Conservation (phyloP, 2,797 vertebrate species). For the Podargus strigoides region DNA sequence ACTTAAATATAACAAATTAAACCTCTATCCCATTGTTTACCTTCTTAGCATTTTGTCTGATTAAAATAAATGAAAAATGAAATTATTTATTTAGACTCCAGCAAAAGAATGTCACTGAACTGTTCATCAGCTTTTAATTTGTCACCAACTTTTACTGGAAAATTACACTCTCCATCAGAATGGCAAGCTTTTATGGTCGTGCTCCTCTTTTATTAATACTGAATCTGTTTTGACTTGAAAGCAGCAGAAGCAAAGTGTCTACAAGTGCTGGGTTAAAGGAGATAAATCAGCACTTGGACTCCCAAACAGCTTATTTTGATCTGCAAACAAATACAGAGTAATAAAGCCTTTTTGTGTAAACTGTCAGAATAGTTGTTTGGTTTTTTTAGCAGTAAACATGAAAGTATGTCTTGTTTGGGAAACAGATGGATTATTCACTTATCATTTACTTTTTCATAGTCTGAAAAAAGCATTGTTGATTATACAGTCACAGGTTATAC, state of each 20-base stretch:
- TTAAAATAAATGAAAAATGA: neutral
- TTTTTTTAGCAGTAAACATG: neutral
- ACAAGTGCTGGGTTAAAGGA: neutral
- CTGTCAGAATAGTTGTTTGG: neutral
- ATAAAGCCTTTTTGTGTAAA: neutral
- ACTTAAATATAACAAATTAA: neutral
- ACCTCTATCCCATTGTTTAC: neutral
- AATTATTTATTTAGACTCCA: neutral
- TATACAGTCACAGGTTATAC: neutral
- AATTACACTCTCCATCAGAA: neutral
- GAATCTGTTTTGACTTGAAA: conserved; percentile 2
- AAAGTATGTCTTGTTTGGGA: neutral
- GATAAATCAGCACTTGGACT: neutral
- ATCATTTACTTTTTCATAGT: neutral
- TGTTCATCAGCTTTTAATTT: conserved; percentile 1
- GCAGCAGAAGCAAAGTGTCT: neutral
- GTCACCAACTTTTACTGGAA: neutral
- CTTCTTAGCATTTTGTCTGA: neutral
- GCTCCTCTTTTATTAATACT: neutral
- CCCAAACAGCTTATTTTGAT: neutral
- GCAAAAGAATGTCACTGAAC: neutral
- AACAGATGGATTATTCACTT: neutral
- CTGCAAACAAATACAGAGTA: neutral
- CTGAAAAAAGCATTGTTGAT: neutral
- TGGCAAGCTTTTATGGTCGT: neutral